phyloP scores from a whole-genome alignment of 2,888 invertebrate species.

The Kuschelorhynchus macadamiae region DNA sequence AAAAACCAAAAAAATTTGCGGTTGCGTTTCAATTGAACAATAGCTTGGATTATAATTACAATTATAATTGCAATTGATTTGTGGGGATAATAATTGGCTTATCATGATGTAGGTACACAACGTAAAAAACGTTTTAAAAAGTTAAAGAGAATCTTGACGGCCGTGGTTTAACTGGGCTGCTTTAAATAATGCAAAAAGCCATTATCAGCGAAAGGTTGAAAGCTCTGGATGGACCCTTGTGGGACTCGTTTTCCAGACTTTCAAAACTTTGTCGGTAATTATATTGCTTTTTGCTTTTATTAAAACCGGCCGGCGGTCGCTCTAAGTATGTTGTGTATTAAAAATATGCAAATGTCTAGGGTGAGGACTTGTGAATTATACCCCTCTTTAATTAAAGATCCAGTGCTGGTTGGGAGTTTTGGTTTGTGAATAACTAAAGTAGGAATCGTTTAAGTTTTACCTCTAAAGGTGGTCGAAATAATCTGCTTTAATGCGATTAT shows the following conservation, averaged over 20 bases:
- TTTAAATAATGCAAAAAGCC: background rate
- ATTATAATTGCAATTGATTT: too few species aligned
- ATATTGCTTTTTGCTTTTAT: constrained; percentile 49
- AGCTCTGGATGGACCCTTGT: background rate
- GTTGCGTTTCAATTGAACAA: too few species aligned
- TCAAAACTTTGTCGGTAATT: constrained; percentile 47
- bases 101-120: too few species aligned
- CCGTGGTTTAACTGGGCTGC: too few species aligned
- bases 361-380: constrained; percentile 49
- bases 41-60: too few species aligned
- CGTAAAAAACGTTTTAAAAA: too few species aligned
- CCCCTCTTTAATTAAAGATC: constrained; percentile 45
- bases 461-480: too few species aligned
- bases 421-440: constrained; percentile 15
- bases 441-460: background rate
- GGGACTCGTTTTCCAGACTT: constrained; percentile 6
- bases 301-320: constrained; percentile 45
- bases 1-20: too few species aligned
- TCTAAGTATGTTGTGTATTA: constrained; percentile 50
- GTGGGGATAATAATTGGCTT: too few species aligned
- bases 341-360: constrained; percentile 50
- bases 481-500: too few species aligned
- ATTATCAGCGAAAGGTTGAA: background rate
- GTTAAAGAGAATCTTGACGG: too few species aligned
- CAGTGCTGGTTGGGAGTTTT: constrained; percentile 22